Base-by-base conservation (phyloP, 2,113 vertebrate species). In the Pampusana beccarii region DNA sequence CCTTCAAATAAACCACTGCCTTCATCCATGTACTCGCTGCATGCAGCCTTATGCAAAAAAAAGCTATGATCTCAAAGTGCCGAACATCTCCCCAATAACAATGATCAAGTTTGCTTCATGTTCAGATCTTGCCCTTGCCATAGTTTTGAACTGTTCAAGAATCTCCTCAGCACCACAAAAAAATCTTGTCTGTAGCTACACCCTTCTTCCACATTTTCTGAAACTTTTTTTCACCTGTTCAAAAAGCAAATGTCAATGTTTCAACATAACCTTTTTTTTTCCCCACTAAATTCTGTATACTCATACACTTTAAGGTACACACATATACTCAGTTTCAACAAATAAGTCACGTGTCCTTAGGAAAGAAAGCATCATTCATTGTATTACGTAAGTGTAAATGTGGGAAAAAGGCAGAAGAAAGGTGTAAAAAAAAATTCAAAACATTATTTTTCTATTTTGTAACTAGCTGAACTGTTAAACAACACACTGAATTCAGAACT, bases 101-200 rank as follows among this genome's bases (percentile, higher is more conserved):
- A 14, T 2, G 10, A 87, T 13, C 13, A 70, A 48, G 12, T 61
- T 62, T 72, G 13, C 7, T 42, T 64, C 8, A 9, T n/a, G 3
- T 53, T 80, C 60, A 15, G 13, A 34, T 89, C 24, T 53, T 60
- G 19, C 16, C 18, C 78, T 79, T 46, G 33, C 8, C 11, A 48
- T 7, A 34, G 8, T 71, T 69, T 80, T 60, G 11, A 84, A 79
- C 34, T 13, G 3, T 23, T 77, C 44, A 58, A 40, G 44, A 9
- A 46, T 9, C 24, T 1, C 3, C 3, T 3, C 4, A 46, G 44
- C 2, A 5, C 7, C 3, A 0, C 3, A 1, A 34, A 77, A 42
- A 86, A 17, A 5, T n/a, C 4, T 31, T 25, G 3, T 80, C 57
- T 75, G 40, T 65, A 73, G 18, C 13, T 50, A 54, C 26, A 12